Evolutionary conservation across 23 tunicate species (phyloP).

Genomic region (Halocynthia aurantium): DNA sequence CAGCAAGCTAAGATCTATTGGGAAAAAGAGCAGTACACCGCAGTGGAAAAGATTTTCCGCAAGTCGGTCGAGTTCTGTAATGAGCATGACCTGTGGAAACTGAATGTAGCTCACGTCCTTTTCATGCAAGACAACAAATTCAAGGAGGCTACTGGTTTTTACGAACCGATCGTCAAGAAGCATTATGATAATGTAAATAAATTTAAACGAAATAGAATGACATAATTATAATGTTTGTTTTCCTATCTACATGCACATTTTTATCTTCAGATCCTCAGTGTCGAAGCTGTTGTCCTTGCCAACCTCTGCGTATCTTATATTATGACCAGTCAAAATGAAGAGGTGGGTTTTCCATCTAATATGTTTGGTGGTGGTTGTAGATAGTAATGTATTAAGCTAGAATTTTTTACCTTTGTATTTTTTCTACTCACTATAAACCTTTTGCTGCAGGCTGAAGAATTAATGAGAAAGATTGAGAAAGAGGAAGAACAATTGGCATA

Average conservation of each 20-base stretch:
- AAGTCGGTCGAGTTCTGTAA: slow-evolving; percentile 98
- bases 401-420: too few relatives aligned
- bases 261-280: slow-evolving; percentile 42
- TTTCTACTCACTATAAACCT: too few relatives aligned
- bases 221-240: too few relatives aligned
- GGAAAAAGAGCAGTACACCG: slow-evolving; percentile 91
- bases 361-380: too few relatives aligned
- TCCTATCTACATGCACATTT: too few relatives aligned
- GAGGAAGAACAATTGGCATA: slow-evolving; percentile 97
- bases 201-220: too few relatives aligned
- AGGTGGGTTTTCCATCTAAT: background rate
- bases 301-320: slow-evolving; percentile 95
- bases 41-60: slow-evolving; percentile 86
- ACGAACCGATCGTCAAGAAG: slow-evolving; percentile 97
- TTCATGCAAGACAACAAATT: slow-evolving; percentile 99
- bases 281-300: slow-evolving; percentile 98
- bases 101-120: slow-evolving; percentile 96
- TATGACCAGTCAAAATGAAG: slow-evolving; percentile 99
- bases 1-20: slow-evolving; percentile 99
- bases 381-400: too few relatives aligned
- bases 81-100: slow-evolving; percentile 90
- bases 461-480: slow-evolving; percentile 98
- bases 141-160: slow-evolving; percentile 96
- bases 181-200: slow-evolving; percentile 45
- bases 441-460: slow-evolving; percentile 58